phyloP scores from a whole-genome alignment of 2,888 invertebrate genomes.

The Xylota sylvarum region DNA sequence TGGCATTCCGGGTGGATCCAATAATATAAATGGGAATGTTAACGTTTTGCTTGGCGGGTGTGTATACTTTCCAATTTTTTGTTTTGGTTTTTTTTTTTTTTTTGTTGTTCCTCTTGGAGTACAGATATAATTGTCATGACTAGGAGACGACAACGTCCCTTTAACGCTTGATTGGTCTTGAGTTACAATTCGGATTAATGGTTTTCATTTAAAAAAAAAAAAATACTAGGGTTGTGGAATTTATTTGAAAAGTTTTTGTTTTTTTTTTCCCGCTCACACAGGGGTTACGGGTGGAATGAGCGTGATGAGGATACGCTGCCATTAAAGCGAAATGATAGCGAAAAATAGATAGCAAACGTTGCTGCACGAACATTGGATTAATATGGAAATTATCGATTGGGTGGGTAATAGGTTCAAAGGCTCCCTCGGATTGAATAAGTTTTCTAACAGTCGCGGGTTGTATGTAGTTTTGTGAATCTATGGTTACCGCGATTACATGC shows the following conservation, averaged over 20 bases:
- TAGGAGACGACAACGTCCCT: not conserved
- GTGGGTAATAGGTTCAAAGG: slow-evolving; percentile 2
- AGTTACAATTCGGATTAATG: slow-evolving; percentile 7
- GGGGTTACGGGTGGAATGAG: slow-evolving; percentile 19
- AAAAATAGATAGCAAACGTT: slow-evolving; percentile 5
- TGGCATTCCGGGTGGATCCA: slow-evolving; percentile 79
- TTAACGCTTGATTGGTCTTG: slow-evolving; percentile 23
- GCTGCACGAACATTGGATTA: slow-evolving; percentile 26
- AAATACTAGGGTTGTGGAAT: not conserved
- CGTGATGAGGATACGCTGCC: slow-evolving; percentile 22
- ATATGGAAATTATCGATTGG: slow-evolving; percentile 34
- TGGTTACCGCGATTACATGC: too few relatives aligned
- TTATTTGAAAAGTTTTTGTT: slow-evolving; percentile 1
- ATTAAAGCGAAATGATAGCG: slow-evolving; percentile 3
- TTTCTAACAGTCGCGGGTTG: not conserved
- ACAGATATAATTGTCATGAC: slow-evolving; percentile 16
- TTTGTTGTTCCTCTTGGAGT: not conserved
- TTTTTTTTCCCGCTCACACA: not conserved
- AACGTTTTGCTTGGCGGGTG: slow-evolving; percentile 93
- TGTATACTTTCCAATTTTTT: too few relatives aligned
- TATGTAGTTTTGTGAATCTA: too few relatives aligned
- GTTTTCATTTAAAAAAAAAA: not conserved
- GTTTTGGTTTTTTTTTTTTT: slow-evolving; percentile 38
- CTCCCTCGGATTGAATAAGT: not conserved
- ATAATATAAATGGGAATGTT: slow-evolving; percentile 86